Conservation (phyloP, 1,140 invertebrate genomes). For the Bombus confusus region DNA sequence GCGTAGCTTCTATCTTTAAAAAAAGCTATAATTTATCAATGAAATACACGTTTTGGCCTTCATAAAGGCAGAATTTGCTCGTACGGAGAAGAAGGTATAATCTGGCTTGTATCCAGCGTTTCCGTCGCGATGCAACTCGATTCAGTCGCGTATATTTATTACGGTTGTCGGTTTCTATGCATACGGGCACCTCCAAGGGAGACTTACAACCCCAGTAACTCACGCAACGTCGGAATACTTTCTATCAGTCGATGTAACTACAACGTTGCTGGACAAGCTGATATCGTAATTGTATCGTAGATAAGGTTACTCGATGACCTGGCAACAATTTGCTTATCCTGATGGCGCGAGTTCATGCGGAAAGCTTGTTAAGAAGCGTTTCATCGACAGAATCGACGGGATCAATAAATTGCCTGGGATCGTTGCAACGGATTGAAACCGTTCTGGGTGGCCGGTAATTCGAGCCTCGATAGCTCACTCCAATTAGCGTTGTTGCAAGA, state of each 20-base stretch:
- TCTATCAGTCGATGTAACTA: slow-evolving; percentile 45
- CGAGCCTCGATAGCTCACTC: slow-evolving; percentile 19
- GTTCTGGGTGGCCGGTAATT: background rate
- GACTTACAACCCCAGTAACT: slow-evolving; percentile 62
- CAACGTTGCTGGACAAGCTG: slow-evolving; percentile 16
- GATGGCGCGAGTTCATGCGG: slow-evolving; percentile 1
- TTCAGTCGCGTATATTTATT: slow-evolving; percentile 59
- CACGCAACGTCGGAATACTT: slow-evolving; percentile 47
- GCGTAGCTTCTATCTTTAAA: background rate
- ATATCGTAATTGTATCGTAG: slow-evolving; percentile 56
- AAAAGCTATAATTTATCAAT: slow-evolving; percentile 13
- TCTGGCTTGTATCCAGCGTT: slow-evolving; percentile 37
- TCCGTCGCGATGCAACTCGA: slow-evolving; percentile 50
- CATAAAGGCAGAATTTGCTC: slow-evolving; percentile 18
- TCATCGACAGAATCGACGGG: slow-evolving; percentile 5
- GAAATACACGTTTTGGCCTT: slow-evolving; percentile 37
- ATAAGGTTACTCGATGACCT: slow-evolving; percentile 46
- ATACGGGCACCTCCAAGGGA: slow-evolving; percentile 24
- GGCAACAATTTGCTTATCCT: slow-evolving; percentile 43
- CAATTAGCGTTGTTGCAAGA: slow-evolving; percentile 9
- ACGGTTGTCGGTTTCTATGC: slow-evolving; percentile 56
- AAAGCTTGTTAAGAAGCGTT: slow-evolving; percentile 40
- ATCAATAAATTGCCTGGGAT: slow-evolving; percentile 4
- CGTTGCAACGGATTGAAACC: background rate
- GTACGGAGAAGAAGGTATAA: background rate